Evolutionary conservation across 2,888 invertebrate genomes (phyloP).

Genomic region (Drosophila villosipedis): DNA sequence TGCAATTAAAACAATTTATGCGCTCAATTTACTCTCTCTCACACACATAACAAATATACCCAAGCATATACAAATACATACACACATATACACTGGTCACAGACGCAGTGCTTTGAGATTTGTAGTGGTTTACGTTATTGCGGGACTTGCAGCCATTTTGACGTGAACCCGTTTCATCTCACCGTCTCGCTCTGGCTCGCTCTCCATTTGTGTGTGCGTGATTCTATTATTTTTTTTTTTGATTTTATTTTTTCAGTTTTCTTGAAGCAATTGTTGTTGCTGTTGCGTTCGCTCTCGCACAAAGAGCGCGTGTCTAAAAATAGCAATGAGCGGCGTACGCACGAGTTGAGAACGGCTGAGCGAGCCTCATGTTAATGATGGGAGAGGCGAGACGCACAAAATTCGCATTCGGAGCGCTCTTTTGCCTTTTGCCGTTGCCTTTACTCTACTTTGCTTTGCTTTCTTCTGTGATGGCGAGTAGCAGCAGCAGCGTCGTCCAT

Average conservation of each 20-base stretch:
- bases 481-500: conserved; percentile 59
- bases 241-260: conserved; percentile 19
- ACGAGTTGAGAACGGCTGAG: conserved; percentile 29
- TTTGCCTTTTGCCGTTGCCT: conserved; percentile 48
- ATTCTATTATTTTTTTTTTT: conserved; percentile 34
- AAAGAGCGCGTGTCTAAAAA: conserved; percentile 64
- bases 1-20: conserved; percentile 78
- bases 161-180: conserved; percentile 45
- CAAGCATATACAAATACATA: background rate
- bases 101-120: conserved; percentile 46
- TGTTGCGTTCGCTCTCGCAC: conserved; percentile 43
- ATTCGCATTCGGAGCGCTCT: conserved; percentile 50
- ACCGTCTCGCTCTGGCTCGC: conserved; percentile 18
- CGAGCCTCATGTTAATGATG: background rate
- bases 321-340: conserved; percentile 64
- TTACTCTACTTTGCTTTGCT: conserved; percentile 5
- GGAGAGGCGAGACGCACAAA: conserved; percentile 23
- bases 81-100: conserved; percentile 17
- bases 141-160: conserved; percentile 55
- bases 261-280: conserved; percentile 38
- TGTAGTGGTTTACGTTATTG: conserved; percentile 33
- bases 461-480: conserved; percentile 37
- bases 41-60: background rate
- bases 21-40: conserved; percentile 68
- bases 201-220: background rate